phyloP scores from a whole-genome alignment of 2,113 vertebrate species.

The Cebidichthys violaceus region DNA sequence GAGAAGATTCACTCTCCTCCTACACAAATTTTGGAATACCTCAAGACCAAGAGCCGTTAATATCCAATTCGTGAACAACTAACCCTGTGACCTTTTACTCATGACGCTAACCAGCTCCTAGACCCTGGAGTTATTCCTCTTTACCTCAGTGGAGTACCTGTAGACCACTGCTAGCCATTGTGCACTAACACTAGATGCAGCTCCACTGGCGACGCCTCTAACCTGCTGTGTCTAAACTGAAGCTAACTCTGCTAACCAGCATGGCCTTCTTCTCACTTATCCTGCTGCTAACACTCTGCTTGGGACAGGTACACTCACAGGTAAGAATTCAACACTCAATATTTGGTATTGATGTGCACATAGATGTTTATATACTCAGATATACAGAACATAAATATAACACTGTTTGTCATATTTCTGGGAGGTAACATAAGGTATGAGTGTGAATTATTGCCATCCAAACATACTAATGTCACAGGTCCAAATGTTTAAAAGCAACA shows the following conservation, averaged over 20 bases:
- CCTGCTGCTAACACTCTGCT: constrained; percentile 67
- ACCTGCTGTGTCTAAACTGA: constrained; percentile 52
- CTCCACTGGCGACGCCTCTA: constrained; percentile 43
- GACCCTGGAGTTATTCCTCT: constrained; percentile 11
- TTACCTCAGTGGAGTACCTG: constrained; percentile 52
- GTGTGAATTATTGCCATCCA: neutral
- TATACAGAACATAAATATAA: neutral
- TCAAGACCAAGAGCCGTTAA: constrained; percentile 32
- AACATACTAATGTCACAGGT: constrained; percentile 20
- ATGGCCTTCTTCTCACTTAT: constrained; percentile 69
- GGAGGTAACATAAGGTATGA: constrained; percentile 6
- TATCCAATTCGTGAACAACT: constrained; percentile 38
- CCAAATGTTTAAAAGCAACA: constrained; percentile 13
- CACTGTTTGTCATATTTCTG: constrained; percentile 11
- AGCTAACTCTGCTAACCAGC: constrained; percentile 57
- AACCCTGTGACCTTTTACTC: constrained; percentile 41
- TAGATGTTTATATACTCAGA: neutral
- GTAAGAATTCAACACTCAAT: constrained; percentile 64
- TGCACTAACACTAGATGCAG: constrained; percentile 53
- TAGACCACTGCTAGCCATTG: constrained; percentile 31
- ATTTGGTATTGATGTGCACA: neutral
- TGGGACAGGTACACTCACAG: constrained; percentile 63
- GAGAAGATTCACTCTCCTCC: constrained; percentile 39
- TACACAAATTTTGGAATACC: constrained; percentile 55
- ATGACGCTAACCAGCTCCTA: constrained; percentile 55